Conservation (phyloP, 2,113 vertebrate genomes). For the Laticauda colubrina region DNA sequence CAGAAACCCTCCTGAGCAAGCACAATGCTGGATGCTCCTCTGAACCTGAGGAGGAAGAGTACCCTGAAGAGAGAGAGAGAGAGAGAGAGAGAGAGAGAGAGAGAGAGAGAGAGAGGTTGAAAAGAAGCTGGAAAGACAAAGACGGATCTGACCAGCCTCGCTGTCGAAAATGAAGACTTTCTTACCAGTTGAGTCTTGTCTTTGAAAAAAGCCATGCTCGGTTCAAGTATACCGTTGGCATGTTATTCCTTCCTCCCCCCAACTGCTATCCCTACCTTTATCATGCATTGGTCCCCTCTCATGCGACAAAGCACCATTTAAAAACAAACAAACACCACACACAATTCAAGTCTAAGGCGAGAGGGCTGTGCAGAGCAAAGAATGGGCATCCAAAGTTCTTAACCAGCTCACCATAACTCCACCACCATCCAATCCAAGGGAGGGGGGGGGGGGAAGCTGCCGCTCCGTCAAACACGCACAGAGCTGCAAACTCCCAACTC, state of each 20-base stretch:
- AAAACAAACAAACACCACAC: too few species aligned
- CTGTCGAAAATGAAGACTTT: not conserved
- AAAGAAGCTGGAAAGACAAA: not conserved
- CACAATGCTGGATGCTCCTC: constrained; percentile 27
- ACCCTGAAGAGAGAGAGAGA: not conserved
- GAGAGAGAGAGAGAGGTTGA: not conserved
- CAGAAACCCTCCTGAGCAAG: constrained; percentile 35
- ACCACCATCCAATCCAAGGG: not conserved
- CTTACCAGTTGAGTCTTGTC: not conserved
- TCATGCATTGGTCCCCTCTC: not conserved
- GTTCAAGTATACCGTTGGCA: not conserved
- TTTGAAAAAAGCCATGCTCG: not conserved
- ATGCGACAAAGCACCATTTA: not conserved
- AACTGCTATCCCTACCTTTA: not conserved
- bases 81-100: accelerated
- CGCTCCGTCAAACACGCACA: not conserved
- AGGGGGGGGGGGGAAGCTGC: not conserved
- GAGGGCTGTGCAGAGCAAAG: not conserved
- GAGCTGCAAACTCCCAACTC: not conserved
- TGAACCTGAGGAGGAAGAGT: not conserved
- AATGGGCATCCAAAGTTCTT: not conserved
- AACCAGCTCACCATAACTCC: not conserved
- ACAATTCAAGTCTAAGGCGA: not conserved
- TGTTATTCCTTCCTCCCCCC: not conserved
- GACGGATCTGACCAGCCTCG: not conserved